Evolutionary conservation across 2,888 invertebrate genomes (phyloP).

Genomic region (Allophyes oxyacanthae): DNA sequence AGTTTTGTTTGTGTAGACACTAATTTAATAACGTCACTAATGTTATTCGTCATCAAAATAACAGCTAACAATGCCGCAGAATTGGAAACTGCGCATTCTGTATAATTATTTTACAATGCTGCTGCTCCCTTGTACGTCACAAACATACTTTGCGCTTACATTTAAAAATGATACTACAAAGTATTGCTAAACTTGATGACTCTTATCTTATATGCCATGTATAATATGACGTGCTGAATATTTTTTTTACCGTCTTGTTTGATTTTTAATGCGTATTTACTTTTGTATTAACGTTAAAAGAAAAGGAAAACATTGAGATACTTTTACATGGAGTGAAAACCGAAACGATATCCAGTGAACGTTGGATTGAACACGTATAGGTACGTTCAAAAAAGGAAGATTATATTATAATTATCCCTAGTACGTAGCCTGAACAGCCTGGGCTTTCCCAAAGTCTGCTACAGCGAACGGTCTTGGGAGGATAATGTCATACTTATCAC

Average conservation of each 20-base stretch:
- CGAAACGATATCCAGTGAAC: constrained; percentile 5
- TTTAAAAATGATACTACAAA: too few relatives aligned
- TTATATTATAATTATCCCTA: background rate
- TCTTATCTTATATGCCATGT: too few relatives aligned
- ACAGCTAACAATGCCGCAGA: constrained; percentile 1
- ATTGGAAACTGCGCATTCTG: constrained; percentile 20
- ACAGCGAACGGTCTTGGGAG: background rate
- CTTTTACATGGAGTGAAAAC: background rate
- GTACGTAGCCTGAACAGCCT: background rate
- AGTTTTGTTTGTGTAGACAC: background rate
- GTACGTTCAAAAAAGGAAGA: constrained; percentile 5
- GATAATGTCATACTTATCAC: constrained; percentile 21
- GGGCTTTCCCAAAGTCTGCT: constrained; percentile 24
- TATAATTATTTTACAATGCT: background rate
- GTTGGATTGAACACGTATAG: background rate
- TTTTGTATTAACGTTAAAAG: too few relatives aligned
- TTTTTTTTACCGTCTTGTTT: too few relatives aligned
- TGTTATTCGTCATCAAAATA: constrained; percentile 17
- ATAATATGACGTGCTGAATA: too few relatives aligned
- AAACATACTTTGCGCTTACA: too few relatives aligned
- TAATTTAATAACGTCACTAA: constrained; percentile 14
- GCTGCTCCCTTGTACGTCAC: constrained; percentile 4
- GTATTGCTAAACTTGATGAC: too few relatives aligned
- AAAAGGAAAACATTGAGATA: too few relatives aligned
- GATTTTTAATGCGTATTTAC: too few relatives aligned